phyloP scores from a whole-genome alignment of 2,888 invertebrate genomes.

The Xestia ashworthii region DNA sequence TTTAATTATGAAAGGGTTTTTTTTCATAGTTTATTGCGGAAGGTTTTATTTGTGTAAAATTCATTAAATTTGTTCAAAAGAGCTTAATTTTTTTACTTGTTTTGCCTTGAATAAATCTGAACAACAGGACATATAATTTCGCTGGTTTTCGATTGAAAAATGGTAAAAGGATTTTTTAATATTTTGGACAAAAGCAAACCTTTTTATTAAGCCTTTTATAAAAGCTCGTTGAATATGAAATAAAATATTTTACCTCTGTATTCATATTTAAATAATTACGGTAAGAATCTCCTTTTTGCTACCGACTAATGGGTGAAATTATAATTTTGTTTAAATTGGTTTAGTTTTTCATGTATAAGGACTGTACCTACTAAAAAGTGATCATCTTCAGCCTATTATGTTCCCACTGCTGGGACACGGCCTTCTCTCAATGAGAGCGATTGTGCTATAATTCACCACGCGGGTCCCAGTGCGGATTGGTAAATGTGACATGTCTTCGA shows the following conservation, averaged over 20 bases:
- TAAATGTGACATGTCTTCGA: too few relatives aligned
- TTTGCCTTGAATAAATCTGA: constrained; percentile 24
- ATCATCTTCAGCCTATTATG: too few relatives aligned
- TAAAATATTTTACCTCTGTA: background rate
- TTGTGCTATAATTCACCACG: too few relatives aligned
- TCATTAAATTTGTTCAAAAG: constrained; percentile 12
- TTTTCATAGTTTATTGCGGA: constrained; percentile 13
- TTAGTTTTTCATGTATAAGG: background rate
- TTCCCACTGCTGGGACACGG: too few relatives aligned
- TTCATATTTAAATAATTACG: constrained; percentile 8
- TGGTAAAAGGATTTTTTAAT: constrained; percentile 8
- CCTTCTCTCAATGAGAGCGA: too few relatives aligned
- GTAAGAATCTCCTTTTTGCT: background rate
- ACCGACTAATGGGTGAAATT: background rate
- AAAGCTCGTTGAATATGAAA: constrained; percentile 12
- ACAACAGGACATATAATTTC: background rate
- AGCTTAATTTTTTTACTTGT: constrained; percentile 12
- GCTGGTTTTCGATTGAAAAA: constrained; percentile 3
- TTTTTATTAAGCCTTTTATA: constrained; percentile 15
- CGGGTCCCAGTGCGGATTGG: too few relatives aligned
- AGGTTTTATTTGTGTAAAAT: background rate
- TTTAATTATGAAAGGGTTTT: constrained; percentile 22
- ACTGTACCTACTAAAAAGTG: background rate
- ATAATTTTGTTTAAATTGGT: background rate
- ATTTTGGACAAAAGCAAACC: constrained; percentile 5